Evolutionary conservation across 2,797 vertebrate species (phyloP), one percentile per base, ranked within the genome.

Genomic region (Eremophila alpestris): DNA sequence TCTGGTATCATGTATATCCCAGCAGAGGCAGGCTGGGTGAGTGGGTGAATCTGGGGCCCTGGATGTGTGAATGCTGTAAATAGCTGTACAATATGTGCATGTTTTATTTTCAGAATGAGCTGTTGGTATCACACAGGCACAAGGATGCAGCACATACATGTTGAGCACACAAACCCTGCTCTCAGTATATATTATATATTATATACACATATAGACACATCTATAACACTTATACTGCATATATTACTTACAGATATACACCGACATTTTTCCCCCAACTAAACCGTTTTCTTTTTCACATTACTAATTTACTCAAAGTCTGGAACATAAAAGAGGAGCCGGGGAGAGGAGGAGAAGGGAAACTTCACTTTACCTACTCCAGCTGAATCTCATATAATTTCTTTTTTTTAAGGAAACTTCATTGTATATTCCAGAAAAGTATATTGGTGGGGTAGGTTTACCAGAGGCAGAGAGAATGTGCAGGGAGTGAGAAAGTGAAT

Each of bases 401-500:
- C 83, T 41, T 60, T 79, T 63, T 87, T 89, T 91, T 71, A 94
- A 90, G 81, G 85, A 95, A 97, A 97, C 95, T 97, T 98, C 97
- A 98, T 97, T 98, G 96, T 96, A 97, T 97, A 98, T 98, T 98
- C 98, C 62, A 95, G 95, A 95, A 96, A 97, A 98, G 97, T 97
- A 94, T 97, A 87, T 97, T 96, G 93, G 93, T 93, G 95, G 92
- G 92, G 94, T 97, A 97, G 98, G 96, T 98, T 98, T 97, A 97
- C 97, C 97, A 97, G 96, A 97, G 94, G 95, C 96, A 96, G 97
- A 96, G 97, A 98, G 96, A 97, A 97, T 98, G 98, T 98, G 97
- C 98, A 98, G 94, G 94, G 96, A 97, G 97, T 98, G 98, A 97
- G 97, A 98, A 98, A 98, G 97, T 98, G 98, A 97, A 96, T 97